These are phyloP conservation scores for Habroteleia sp. DNA, from an alignment of 2,888 invertebrate genomes.

Conservation along the genomic window DNA sequence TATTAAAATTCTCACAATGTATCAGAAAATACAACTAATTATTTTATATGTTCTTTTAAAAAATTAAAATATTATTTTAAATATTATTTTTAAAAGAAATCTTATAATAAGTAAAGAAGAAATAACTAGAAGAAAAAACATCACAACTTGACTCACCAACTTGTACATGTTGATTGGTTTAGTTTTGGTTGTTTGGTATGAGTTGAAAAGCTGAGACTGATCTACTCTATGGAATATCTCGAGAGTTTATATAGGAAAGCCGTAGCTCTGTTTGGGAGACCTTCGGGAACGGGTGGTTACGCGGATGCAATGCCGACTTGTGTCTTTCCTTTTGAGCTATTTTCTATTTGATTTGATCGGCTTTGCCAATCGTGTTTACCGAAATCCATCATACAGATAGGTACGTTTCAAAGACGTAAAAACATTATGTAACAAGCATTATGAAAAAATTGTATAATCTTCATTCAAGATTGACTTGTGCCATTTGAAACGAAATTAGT, in stretches of 20 bases:
- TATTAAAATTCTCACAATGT: no score
- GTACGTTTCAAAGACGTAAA: constrained; percentile 1
- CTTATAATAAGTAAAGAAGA: no score
- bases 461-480: constrained; percentile 12
- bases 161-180: constrained; percentile 83
- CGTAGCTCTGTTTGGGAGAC: constrained; percentile 65
- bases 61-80: no score
- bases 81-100: no score
- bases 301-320: constrained; percentile 51
- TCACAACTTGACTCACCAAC: constrained; percentile 82
- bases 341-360: constrained; percentile 49
- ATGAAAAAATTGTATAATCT: constrained; percentile 25
- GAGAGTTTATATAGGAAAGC: constrained; percentile 73
- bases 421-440: constrained; percentile 6
- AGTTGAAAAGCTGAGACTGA: constrained; percentile 74
- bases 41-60: no score
- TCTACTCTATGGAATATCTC: constrained; percentile 69
- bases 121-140: no score
- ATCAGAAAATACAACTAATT: no score
- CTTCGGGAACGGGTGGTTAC: constrained; percentile 64
- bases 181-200: constrained; percentile 67
- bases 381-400: not conserved
- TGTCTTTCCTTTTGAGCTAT: constrained; percentile 52
- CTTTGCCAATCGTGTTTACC: constrained; percentile 17
- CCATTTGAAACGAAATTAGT: constrained; percentile 19